Conservation (phyloP, 1,140 invertebrate species). For the Hycleus cichorii region DNA sequence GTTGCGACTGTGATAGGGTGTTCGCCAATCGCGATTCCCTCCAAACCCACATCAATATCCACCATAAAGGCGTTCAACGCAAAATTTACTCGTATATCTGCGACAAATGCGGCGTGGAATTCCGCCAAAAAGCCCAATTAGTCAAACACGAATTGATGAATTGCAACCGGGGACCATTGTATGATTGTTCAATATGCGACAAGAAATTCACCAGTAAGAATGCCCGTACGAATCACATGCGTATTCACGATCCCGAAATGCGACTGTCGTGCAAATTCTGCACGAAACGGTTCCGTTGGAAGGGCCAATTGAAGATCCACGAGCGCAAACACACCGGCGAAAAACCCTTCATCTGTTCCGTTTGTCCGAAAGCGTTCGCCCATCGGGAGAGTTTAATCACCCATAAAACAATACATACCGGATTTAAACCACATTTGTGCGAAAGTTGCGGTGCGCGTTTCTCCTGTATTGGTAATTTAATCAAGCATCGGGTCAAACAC, state of each 20-base stretch:
- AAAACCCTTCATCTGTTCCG: slow-evolving; percentile 51
- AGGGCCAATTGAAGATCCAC: slow-evolving; percentile 65
- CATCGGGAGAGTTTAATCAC: slow-evolving; percentile 35
- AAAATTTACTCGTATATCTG: slow-evolving; percentile 32
- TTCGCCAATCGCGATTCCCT: slow-evolving; percentile 40
- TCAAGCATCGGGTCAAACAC: slow-evolving; percentile 35
- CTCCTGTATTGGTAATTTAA: slow-evolving; percentile 33
- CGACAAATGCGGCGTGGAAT: slow-evolving; percentile 42
- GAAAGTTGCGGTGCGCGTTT: slow-evolving; percentile 30
- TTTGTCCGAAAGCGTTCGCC: slow-evolving; percentile 41
- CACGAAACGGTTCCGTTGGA: slow-evolving; percentile 42
- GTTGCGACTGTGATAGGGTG: slow-evolving; percentile 32
- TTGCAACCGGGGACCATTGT: slow-evolving; percentile 37
- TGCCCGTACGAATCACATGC: slow-evolving; percentile 39
- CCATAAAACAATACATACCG: slow-evolving; percentile 33
- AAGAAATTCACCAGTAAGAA: slow-evolving; percentile 21
- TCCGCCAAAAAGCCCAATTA: slow-evolving; percentile 38
- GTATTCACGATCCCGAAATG: slow-evolving; percentile 38
- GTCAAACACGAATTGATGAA: slow-evolving; percentile 40
- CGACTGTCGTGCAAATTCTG: slow-evolving; percentile 41
- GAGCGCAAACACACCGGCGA: slow-evolving; percentile 57
- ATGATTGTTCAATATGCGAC: slow-evolving; percentile 32
- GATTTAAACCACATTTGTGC: slow-evolving; percentile 35
- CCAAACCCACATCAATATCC: slow-evolving; percentile 24
- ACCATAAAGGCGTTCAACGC: slow-evolving; percentile 26